Conservation (phyloP, 2,113 vertebrate species). For the Ciconia boyciana region DNA sequence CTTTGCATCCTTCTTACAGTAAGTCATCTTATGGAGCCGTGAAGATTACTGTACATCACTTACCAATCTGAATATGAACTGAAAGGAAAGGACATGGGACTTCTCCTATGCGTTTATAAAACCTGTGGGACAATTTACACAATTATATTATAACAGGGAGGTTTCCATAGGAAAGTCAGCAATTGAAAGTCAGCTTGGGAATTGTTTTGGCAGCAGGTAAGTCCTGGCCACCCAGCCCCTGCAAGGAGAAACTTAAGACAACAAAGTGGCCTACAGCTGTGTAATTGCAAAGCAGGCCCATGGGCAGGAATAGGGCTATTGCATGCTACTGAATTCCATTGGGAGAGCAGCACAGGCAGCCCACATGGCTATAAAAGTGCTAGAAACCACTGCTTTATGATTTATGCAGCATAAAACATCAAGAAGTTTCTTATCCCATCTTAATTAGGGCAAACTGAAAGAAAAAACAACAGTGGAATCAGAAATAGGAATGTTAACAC, state of each 20-base stretch:
- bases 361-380: not conserved
- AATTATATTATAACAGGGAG: slow-evolving; percentile 39
- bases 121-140: slow-evolving; percentile 61
- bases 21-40: not conserved
- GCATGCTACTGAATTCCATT: not conserved
- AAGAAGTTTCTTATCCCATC: not conserved
- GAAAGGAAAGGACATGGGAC: slow-evolving; percentile 57
- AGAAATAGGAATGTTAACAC: not conserved
- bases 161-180: slow-evolving; percentile 20
- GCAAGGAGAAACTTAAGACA: not conserved
- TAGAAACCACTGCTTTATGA: not conserved
- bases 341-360: not conserved
- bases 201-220: not conserved
- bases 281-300: not conserved
- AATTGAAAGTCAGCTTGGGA: slow-evolving; percentile 26
- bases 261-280: not conserved
- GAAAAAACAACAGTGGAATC: not conserved
- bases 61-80: slow-evolving; percentile 48
- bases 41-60: slow-evolving; percentile 48
- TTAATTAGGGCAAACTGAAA: slow-evolving; percentile 11
- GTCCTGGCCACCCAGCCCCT: not conserved
- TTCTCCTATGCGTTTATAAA: slow-evolving; percentile 55
- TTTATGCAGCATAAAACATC: not conserved
- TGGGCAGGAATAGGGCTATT: not conserved
- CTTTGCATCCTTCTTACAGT: slow-evolving; percentile 17